Conservation (phyloP, 2,888 invertebrate genomes). For the Cyclophora punctaria region DNA sequence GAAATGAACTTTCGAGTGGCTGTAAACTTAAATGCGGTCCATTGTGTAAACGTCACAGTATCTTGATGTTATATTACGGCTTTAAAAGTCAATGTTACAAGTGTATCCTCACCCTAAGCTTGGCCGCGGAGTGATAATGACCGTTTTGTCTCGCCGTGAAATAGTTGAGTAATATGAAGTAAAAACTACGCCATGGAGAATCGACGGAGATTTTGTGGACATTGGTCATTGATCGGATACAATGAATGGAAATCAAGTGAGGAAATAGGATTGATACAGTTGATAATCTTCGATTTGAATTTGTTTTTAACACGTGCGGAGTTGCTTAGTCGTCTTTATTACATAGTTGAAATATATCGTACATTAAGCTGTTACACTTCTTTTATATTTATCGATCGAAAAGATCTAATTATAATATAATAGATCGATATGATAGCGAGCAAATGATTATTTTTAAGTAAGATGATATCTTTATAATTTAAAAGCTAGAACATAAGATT, state of each 20-base stretch:
- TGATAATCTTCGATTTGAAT: neutral
- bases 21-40: neutral
- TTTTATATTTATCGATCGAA: too few species aligned
- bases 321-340: too few species aligned
- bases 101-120: neutral
- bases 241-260: neutral
- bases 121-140: constrained; percentile 12
- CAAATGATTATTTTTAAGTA: too few species aligned
- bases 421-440: too few species aligned
- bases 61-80: neutral
- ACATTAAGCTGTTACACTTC: too few species aligned
- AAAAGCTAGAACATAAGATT: too few species aligned
- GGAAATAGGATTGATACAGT: too few species aligned
- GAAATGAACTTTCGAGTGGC: too few species aligned
- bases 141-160: constrained; percentile 16
- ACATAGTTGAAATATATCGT: too few species aligned
- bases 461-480: too few species aligned
- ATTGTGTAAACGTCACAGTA: constrained; percentile 18
- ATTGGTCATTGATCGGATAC: constrained; percentile 11
- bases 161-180: constrained; percentile 25
- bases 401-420: too few species aligned
- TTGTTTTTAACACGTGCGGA: too few species aligned
- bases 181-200: constrained; percentile 24
- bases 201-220: constrained; percentile 15
- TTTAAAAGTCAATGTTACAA: neutral